These are phyloP conservation scores for Petrocephalus zakoni DNA, from an alignment of 2,113 vertebrate genomes.

Conservation along the genomic window DNA sequence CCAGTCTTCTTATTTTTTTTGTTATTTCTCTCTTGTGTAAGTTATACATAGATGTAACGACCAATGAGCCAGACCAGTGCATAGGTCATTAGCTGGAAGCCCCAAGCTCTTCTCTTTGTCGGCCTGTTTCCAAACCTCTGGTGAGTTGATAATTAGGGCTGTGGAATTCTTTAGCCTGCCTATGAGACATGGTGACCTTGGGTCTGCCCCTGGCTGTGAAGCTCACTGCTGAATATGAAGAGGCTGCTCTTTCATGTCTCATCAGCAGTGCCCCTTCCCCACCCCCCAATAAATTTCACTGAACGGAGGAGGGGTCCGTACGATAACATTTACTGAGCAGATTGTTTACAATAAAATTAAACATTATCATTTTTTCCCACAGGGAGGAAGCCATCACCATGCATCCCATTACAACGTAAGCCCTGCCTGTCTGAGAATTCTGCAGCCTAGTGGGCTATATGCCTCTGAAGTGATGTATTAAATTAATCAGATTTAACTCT, in stretches of 20 bases:
- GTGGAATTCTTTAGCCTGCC: background rate
- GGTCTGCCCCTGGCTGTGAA: background rate
- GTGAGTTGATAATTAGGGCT: background rate
- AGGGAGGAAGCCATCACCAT: background rate
- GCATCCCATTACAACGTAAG: background rate
- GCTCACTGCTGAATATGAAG: background rate
- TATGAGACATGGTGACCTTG: background rate
- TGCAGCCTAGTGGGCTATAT: no score
- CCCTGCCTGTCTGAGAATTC: no score
- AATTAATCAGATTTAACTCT: no score
- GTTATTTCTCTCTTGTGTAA: background rate
- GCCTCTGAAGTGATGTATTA: no score
- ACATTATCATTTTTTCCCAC: background rate
- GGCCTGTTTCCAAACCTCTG: background rate
- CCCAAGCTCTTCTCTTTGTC: background rate
- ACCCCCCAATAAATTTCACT: background rate
- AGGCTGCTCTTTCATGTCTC: background rate
- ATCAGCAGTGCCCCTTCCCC: background rate
- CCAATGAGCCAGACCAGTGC: background rate
- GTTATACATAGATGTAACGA: background rate
- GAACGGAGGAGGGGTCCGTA: background rate
- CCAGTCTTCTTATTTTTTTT: background rate
- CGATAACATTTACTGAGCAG: background rate
- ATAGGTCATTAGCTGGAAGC: background rate
- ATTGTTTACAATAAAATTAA: background rate